Evolutionary conservation across 2,888 invertebrate genomes (phyloP), one percentile per base, ranked within the genome.

Genomic region (Oxystoma pomonae): DNA sequence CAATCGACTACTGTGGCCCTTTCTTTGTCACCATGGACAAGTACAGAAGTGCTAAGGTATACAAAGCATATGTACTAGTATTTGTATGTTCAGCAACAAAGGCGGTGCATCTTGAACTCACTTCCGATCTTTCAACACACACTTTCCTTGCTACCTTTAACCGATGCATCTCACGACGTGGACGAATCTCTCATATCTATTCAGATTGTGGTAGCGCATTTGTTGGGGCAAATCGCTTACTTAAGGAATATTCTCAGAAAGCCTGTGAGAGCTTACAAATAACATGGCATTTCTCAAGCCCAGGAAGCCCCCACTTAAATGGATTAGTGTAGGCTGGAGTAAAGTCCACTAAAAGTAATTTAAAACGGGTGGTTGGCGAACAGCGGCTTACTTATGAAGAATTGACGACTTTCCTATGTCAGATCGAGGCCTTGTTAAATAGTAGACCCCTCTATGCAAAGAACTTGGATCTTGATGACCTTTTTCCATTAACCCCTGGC

Each of bases 11-110:
- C n/a, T 16, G 57, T 9, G 57, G 57, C 5, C 57, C 57, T 5
- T 57, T 5, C 18, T 5, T 12, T 17, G 18, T 57, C 19, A 12
- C 7, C 3, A 17, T 57, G 19, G 7, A 5, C 2, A 57, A 18
- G 7, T 5, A n/a, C 7, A 3, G 19, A 19, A n/a, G 57, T 20
- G 20, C 17, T 7, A 57, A 57, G 18, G 7, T 20, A 2, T n/a
- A n/a, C 7, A 57, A 57, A 57, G 57, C 12, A 5, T 57, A 57
- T 20, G 7, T 57, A 3, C 19, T 16, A 7, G 19, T 20, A 12
- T 57, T 5, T 18, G 57, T 57, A 7, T 57, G 57, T 20, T 5
- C n/a, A 12, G 19, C 57, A 57, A 57, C 57, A 3, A 57, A 57
- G n/a, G 57, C 12, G 3, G 20, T 57, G 16, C 57, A 57, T 20